Evolutionary conservation across 1,140 invertebrate genomes (phyloP).

Genomic region (Lasioglossum baleicum): DNA sequence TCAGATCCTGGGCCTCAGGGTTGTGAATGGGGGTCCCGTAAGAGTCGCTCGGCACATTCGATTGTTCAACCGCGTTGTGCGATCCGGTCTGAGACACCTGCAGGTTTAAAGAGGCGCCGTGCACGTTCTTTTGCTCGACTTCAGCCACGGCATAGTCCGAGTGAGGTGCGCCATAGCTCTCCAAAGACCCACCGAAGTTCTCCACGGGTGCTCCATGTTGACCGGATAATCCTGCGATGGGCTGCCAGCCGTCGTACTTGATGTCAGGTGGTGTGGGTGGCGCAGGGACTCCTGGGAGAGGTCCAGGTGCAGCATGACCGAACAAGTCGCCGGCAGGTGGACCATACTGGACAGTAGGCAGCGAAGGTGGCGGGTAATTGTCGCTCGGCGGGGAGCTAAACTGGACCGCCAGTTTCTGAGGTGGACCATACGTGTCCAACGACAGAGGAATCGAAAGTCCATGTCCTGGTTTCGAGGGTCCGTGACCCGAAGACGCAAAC

Average conservation of each 20-base stretch:
- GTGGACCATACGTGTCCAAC: slow-evolving; percentile 73
- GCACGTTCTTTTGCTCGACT: slow-evolving; percentile 43
- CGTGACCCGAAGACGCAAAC: slow-evolving; percentile 69
- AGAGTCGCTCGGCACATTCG: slow-evolving; percentile 74
- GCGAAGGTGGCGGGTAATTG: slow-evolving; percentile 78
- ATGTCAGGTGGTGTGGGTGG: slow-evolving; percentile 87
- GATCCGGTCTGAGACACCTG: slow-evolving; percentile 10
- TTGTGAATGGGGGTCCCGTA: slow-evolving; percentile 75
- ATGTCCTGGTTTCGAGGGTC: slow-evolving; percentile 60
- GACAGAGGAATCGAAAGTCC: slow-evolving; percentile 72
- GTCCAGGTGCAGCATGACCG: slow-evolving; percentile 80
- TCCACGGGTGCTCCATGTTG: slow-evolving; percentile 53
- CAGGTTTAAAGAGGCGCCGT: neutral
- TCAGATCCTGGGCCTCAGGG: slow-evolving; percentile 74
- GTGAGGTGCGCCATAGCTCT: slow-evolving; percentile 57
- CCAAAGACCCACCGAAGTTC: slow-evolving; percentile 62
- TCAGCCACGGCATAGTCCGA: slow-evolving; percentile 46
- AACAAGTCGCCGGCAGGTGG: slow-evolving; percentile 64
- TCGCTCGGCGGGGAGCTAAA: slow-evolving; percentile 77
- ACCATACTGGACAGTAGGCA: slow-evolving; percentile 70
- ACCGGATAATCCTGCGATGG: slow-evolving; percentile 83
- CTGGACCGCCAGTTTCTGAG: slow-evolving; percentile 77
- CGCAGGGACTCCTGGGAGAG: slow-evolving; percentile 84
- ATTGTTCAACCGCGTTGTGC: slow-evolving; percentile 37
- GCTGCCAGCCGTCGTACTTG: slow-evolving; percentile 91